Conservation (phyloP, 2,113 vertebrate genomes). For the Vicugna pacos region DNA sequence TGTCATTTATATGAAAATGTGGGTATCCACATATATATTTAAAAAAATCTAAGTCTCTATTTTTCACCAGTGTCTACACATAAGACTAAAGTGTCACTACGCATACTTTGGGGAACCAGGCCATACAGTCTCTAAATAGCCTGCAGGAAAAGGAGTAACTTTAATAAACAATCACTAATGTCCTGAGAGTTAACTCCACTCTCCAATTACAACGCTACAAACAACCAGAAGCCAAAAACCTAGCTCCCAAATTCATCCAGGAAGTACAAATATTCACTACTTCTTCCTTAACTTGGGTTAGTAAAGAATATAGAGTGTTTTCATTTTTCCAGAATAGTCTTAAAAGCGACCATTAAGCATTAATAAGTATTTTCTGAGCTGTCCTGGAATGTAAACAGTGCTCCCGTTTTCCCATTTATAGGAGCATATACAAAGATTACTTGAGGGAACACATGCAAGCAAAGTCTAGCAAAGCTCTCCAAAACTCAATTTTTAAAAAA, state of each 20-base stretch:
- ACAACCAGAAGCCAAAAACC: neutral
- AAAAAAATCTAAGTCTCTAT: neutral
- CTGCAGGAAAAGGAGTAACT: neutral
- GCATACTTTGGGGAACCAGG: neutral
- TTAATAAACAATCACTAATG: neutral
- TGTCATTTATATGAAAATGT: neutral
- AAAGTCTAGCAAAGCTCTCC: neutral
- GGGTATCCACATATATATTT: neutral
- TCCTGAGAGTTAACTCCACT: neutral
- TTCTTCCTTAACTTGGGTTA: neutral
- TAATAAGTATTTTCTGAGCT: neutral
- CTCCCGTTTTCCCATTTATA: neutral
- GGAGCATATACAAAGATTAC: neutral
- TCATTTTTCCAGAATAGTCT: neutral
- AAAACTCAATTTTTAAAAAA: neutral
- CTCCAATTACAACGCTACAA: neutral
- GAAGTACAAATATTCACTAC: neutral
- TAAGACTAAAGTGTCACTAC: neutral
- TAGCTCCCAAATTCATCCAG: neutral
- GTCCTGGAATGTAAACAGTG: neutral
- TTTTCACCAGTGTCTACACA: constrained; percentile 8
- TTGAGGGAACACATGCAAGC: neutral
- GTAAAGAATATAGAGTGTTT: neutral
- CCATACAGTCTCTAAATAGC: neutral
- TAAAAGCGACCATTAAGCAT: neutral